Conservation (phyloP, 2,888 invertebrate species). For the Mimumesa dahlbomi region DNA sequence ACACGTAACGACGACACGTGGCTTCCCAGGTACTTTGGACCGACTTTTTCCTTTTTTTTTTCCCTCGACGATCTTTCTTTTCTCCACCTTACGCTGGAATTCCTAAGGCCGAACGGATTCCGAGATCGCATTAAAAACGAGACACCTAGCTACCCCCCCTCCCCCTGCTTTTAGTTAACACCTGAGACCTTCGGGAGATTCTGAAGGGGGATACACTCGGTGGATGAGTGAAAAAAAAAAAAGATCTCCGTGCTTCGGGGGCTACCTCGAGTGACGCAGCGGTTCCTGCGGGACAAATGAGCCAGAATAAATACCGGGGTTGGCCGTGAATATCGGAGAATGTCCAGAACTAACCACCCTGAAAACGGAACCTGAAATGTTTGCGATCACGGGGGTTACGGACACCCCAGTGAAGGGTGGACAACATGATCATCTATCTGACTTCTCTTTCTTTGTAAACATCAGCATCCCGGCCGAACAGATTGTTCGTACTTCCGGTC, state of each 20-base stretch:
- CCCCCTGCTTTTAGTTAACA: constrained; percentile 67
- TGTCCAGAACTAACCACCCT: constrained; percentile 63
- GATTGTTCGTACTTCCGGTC: constrained; percentile 36
- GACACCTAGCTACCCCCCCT: too few relatives aligned
- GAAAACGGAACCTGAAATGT: constrained; percentile 63
- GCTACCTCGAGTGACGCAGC: constrained; percentile 50
- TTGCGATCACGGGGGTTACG: constrained; percentile 44
- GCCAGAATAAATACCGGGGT: constrained; percentile 64
- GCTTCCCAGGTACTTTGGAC: not conserved
- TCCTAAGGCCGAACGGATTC: constrained; percentile 34
- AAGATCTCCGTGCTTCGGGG: constrained; percentile 30
- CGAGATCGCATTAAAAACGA: constrained; percentile 47
- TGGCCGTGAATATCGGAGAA: constrained; percentile 60
- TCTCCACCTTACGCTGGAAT: constrained; percentile 20
- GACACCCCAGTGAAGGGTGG: constrained; percentile 12
- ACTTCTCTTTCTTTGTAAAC: constrained; percentile 53
- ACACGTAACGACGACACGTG: constrained; percentile 5
- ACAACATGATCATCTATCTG: constrained; percentile 42
- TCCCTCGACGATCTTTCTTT: not conserved
- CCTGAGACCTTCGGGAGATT: constrained; percentile 59
- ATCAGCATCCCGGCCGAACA: constrained; percentile 48
- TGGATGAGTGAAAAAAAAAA: constrained; percentile 22
- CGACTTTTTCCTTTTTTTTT: constrained; percentile 1
- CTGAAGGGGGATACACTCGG: constrained; percentile 25
- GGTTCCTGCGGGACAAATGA: constrained; percentile 65